These are phyloP conservation scores for Drosophila mauritiana DNA, from an alignment of 1,140 invertebrate genomes.

Conservation along the genomic window DNA sequence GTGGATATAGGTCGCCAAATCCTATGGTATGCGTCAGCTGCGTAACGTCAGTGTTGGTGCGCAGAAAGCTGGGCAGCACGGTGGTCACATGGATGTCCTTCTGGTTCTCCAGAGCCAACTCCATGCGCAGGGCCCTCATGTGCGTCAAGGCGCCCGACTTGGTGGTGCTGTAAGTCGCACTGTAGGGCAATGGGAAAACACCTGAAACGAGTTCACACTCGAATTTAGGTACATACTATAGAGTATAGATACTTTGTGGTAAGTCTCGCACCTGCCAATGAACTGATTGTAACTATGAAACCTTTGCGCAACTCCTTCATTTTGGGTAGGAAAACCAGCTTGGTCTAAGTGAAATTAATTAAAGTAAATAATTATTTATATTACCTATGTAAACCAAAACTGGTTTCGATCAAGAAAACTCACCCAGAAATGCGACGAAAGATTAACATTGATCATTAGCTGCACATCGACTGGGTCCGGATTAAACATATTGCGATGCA, in stretches of 20 bases:
- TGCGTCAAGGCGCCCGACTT: conserved; percentile 90
- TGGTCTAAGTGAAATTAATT: conserved; percentile 85
- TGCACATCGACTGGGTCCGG: conserved; percentile 49
- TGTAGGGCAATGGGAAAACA: conserved; percentile 39
- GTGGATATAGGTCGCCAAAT: conserved; percentile 34
- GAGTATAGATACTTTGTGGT: not conserved
- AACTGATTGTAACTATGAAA: conserved; percentile 94
- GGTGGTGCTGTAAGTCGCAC: conserved; percentile 86
- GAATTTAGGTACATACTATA: not conserved
- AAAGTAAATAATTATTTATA: not conserved
- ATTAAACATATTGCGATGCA: conserved; percentile 27
- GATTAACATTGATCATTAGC: conserved; percentile 61
- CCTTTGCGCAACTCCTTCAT: conserved; percentile 94
- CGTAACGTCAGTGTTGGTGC: conserved; percentile 40
- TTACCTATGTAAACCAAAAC: not conserved
- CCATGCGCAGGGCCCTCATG: conserved; percentile 88
- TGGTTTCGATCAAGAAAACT: not conserved
- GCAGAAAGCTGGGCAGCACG: conserved; percentile 50
- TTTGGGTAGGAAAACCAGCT: conserved; percentile 88
- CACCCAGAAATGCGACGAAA: conserved; percentile 68
- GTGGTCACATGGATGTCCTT: conserved; percentile 51
- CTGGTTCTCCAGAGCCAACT: conserved; percentile 43
- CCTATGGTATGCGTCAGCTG: not conserved
- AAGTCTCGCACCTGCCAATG: conserved; percentile 88
- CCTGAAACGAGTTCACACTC: conserved; percentile 8